phyloP scores from a whole-genome alignment of 1,140 invertebrate species.

The Thaumetopoea pityocampa region DNA sequence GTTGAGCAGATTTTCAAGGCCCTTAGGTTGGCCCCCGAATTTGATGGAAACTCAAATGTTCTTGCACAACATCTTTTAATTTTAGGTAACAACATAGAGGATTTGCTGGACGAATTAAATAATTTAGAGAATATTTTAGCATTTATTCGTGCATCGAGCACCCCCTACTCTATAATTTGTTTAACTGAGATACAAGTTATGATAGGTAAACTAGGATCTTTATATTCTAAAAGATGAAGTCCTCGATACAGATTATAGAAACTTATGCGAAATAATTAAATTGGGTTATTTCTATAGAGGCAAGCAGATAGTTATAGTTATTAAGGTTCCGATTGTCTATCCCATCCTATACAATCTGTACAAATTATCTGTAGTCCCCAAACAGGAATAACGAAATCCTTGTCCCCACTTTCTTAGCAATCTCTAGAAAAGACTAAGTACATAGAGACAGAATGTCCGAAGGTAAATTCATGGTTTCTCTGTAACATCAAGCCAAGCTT shows the following conservation, averaged over 20 bases:
- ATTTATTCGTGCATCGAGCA: constrained; percentile 24
- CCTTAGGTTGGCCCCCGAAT: too few relatives aligned
- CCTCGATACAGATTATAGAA: constrained; percentile 16
- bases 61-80: constrained; percentile 18
- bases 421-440: constrained; percentile 15
- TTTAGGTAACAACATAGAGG: constrained; percentile 23
- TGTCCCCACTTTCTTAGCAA: constrained; percentile 19
- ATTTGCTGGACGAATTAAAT: constrained; percentile 18
- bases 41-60: too few relatives aligned
- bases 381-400: constrained; percentile 14
- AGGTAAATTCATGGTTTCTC: constrained; percentile 19
- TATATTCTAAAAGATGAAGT: constrained; percentile 17
- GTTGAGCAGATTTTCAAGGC: too few relatives aligned
- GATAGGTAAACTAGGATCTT: constrained; percentile 6
- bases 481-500: constrained; percentile 8
- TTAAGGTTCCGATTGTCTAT: constrained; percentile 13
- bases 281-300: constrained; percentile 20
- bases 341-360: constrained; percentile 13
- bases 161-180: constrained; percentile 10
- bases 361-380: constrained; percentile 16
- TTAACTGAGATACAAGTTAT: constrained; percentile 1
- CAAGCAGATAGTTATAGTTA: constrained; percentile 14
- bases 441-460: constrained; percentile 27
- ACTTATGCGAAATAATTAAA: constrained; percentile 21
- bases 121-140: constrained; percentile 25